Percentiles rank a stretch among this genome's conserved stretches.
phyloP scores from a whole-genome alignment of 2,888 invertebrate species.

The Drosophila imparisetae region DNA sequence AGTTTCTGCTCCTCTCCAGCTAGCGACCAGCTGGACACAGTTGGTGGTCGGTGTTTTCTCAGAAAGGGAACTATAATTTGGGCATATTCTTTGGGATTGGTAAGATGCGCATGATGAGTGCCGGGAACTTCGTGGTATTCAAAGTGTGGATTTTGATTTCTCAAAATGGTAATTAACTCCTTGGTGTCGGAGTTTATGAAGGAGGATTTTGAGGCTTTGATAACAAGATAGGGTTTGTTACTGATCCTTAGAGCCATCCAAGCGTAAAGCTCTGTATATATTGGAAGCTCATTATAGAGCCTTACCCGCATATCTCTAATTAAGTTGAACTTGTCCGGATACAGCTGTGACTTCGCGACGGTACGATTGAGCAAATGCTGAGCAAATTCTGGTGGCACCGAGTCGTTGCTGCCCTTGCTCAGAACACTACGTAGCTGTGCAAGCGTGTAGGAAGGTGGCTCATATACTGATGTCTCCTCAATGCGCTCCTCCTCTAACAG shows the following conservation, averaged over 20 bases:
- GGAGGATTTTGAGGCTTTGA: constrained; percentile 84
- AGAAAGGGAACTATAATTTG: constrained; percentile 77
- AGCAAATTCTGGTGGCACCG: constrained; percentile 86
- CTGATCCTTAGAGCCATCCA: constrained; percentile 85
- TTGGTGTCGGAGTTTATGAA: constrained; percentile 85
- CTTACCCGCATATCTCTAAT: constrained; percentile 55
- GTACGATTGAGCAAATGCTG: constrained; percentile 86
- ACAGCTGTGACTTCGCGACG: constrained; percentile 85
- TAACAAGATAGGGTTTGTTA: constrained; percentile 87
- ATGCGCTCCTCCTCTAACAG: constrained; percentile 83
- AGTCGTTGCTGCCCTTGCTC: constrained; percentile 77
- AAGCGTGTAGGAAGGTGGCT: constrained; percentile 87
- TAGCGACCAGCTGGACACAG: constrained; percentile 46
- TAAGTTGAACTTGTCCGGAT: constrained; percentile 86
- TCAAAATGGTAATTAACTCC: constrained; percentile 86
- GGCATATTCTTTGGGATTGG: constrained; percentile 87
- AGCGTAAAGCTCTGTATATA: constrained; percentile 68
- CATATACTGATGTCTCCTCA: constrained; percentile 61
- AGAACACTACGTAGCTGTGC: constrained; percentile 87
- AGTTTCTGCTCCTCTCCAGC: constrained; percentile 19
- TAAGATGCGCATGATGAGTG: constrained; percentile 90
- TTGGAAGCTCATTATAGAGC: not conserved
- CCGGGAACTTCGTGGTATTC: constrained; percentile 87
- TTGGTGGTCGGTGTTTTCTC: constrained; percentile 43
- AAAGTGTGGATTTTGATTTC: constrained; percentile 85